These are phyloP conservation scores for Gadopsis bispinosus DNA, from an alignment of 2,797 vertebrate genomes.

Conservation along the genomic window DNA sequence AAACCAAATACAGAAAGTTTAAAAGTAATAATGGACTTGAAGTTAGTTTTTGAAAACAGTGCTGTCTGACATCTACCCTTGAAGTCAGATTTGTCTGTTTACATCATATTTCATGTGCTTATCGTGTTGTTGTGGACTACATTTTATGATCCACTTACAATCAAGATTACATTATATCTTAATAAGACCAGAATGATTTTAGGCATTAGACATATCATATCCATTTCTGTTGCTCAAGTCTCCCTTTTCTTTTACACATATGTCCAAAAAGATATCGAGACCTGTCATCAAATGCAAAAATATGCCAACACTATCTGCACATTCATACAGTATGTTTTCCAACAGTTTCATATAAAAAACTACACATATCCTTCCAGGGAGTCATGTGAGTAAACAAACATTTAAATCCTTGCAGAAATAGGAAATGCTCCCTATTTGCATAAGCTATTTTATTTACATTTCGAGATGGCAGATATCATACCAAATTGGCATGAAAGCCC, in stretches of 20 bases:
- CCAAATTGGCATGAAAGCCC: slow-evolving; percentile 75
- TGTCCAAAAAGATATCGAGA: slow-evolving; percentile 14
- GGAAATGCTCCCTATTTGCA: slow-evolving; percentile 67
- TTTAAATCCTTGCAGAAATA: slow-evolving; percentile 55
- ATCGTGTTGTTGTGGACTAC: not conserved
- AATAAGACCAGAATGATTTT: not conserved
- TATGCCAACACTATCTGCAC: slow-evolving; percentile 34
- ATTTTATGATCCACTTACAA: not conserved
- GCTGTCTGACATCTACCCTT: not conserved
- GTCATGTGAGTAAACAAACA: slow-evolving; percentile 59
- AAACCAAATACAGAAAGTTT: not conserved
- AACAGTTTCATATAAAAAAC: slow-evolving; percentile 32
- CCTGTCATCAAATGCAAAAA: slow-evolving; percentile 39
- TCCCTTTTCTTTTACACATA: not conserved
- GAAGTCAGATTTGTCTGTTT: slow-evolving; percentile 5
- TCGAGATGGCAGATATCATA: slow-evolving; percentile 74
- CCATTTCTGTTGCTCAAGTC: not conserved
- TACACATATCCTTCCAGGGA: slow-evolving; percentile 27
- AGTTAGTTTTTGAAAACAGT: not conserved
- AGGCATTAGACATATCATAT: not conserved
- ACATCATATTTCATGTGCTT: not conserved
- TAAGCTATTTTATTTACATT: slow-evolving; percentile 72
- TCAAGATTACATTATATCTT: not conserved
- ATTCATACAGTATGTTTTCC: slow-evolving; percentile 48
- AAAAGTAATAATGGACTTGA: not conserved